Evolutionary conservation across 2,797 vertebrate genomes (phyloP).

Genomic region (Spondyliosoma cantharus): DNA sequence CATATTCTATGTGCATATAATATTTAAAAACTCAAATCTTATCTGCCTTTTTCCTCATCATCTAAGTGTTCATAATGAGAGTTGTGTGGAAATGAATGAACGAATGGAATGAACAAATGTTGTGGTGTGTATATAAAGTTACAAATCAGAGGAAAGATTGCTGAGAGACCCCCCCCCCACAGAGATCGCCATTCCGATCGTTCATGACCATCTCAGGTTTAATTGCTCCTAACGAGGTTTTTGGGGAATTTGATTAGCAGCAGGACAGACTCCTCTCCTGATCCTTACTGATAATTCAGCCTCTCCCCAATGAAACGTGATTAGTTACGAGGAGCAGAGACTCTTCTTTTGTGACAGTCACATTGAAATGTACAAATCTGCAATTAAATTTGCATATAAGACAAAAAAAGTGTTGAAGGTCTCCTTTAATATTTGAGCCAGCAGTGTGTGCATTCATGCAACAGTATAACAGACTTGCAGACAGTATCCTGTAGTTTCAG

Average conservation of each 20-base stretch:
- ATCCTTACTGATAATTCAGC: background rate
- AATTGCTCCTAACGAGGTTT: conserved; percentile 24
- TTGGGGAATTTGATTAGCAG: conserved; percentile 9
- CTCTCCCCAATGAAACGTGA: background rate
- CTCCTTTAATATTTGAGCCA: background rate
- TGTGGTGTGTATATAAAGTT: too few relatives aligned
- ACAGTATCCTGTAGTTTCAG: background rate
- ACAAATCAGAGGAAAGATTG: background rate
- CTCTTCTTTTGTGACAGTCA: background rate
- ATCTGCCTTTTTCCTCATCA: too few relatives aligned
- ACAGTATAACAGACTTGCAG: background rate
- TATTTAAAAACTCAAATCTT: background rate
- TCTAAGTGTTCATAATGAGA: too few relatives aligned
- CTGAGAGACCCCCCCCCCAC: background rate
- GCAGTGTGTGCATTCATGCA: background rate
- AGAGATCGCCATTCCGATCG: background rate
- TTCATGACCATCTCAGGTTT: conserved; percentile 19
- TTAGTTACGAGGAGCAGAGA: background rate
- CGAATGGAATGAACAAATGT: too few relatives aligned
- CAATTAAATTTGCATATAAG: too few relatives aligned
- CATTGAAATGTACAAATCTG: background rate
- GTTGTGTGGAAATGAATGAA: too few relatives aligned
- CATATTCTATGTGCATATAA: background rate
- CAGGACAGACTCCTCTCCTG: background rate
- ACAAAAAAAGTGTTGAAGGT: too few relatives aligned